Percentiles rank a stretch among this genome's conserved stretches.
Evolutionary conservation across 2,113 vertebrate species (phyloP).

Genomic region (Ochotona curzoniae): DNA sequence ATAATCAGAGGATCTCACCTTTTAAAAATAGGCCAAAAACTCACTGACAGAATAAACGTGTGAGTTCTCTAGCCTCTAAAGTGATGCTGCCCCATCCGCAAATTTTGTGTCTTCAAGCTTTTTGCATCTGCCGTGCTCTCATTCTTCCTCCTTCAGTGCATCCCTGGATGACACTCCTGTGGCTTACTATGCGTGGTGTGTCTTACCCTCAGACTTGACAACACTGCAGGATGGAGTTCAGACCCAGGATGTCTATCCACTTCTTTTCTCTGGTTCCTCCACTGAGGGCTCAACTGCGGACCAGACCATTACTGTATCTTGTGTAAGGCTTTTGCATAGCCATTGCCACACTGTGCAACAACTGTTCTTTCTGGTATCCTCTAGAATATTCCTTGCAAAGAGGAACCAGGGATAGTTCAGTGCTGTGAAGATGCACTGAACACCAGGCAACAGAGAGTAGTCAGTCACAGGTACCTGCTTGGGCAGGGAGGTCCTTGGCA

Average conservation of each 20-base stretch:
- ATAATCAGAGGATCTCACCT: background rate
- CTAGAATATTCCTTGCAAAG: background rate
- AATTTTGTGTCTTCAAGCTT: background rate
- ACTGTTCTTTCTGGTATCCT: background rate
- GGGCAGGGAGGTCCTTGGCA: background rate
- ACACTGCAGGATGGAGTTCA: background rate
- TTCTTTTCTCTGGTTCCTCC: background rate
- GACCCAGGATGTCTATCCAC: background rate
- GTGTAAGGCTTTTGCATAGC: background rate
- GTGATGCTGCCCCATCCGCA: too few species aligned
- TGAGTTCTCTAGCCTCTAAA: background rate
- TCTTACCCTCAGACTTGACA: background rate
- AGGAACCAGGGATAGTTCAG: background rate
- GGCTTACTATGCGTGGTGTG: background rate
- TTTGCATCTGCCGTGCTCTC: background rate
- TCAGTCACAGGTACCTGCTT: too few species aligned
- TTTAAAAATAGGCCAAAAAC: background rate
- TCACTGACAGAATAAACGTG: background rate
- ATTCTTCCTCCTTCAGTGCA: background rate
- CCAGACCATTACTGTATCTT: background rate
- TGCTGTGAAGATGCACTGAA: background rate
- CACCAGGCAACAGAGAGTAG: too few species aligned
- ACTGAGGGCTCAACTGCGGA: background rate
- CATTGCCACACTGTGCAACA: background rate
- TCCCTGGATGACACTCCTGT: background rate